Evolutionary conservation across 2,113 vertebrate genomes (phyloP), one percentile per base, ranked within the genome.

Genomic region (Morphnarchus princeps): DNA sequence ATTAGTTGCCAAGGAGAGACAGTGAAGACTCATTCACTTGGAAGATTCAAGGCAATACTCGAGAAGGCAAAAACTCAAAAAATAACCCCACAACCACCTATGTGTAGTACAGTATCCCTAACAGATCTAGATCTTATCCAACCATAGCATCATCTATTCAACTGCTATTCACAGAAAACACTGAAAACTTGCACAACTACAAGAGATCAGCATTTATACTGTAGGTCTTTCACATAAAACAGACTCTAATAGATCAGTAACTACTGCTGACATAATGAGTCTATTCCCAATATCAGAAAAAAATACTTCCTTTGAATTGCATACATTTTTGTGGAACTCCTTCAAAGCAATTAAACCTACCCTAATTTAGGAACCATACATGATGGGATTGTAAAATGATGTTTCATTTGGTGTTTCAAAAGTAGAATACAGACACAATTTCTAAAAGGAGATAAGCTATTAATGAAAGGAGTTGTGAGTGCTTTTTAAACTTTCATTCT

Each of bases 21-120:
- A 12, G 7, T 8, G 34, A 72, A 86, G 67, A 58, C 4, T 71
- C 34, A 19, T 13, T 61, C 14, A 16, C 24, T 20, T 77, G 12
- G 7, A n/a, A 77, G 47, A 71, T 18, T 77, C 24, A 58, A 90
- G 34, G 34, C 42, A 43, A 79, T 31, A 36, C 1, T 47, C 42
- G 8, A 34, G 19, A 79, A 52, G 43, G 79, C 8, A 80, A 78
- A 61, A 65, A 19, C 12, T 52, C 28, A 28, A 82, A 52, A 80
- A 43, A 36, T 2, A 62, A 59, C 15, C 11, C 28, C 24, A 7
- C 25, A 82, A 49, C 0, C 14, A 66, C 24, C 7, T 3, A 16
- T 0, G 0, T 18, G 16, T 28, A 29, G 29, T 15, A 29, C 34
- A 49, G 22, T 7, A 25, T 11, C 50, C 24, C 32, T 36, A 29